Conservation (phyloP, 1,140 invertebrate genomes). For the Ctenoplectra terminalis region DNA sequence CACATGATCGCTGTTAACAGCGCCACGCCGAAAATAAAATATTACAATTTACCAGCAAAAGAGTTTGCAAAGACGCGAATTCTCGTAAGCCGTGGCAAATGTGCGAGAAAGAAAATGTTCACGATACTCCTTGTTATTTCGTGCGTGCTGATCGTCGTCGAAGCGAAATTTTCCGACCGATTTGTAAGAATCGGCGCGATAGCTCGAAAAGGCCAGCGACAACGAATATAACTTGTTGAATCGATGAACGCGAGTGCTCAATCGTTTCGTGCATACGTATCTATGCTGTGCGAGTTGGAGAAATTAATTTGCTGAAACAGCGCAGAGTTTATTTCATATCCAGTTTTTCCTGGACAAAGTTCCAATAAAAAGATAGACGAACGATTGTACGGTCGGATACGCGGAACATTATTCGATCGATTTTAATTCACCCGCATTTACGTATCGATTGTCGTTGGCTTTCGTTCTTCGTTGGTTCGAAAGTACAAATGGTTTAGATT, state of each 20-base stretch:
- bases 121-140: no score
- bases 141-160: no score
- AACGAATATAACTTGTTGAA: conserved; percentile 21
- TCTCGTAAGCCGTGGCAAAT: no score
- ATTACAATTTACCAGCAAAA: no score
- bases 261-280: neutral
- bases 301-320: conserved; percentile 4
- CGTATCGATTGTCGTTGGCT: neutral
- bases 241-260: neutral
- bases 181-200: neutral
- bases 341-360: neutral
- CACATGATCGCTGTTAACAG: no score
- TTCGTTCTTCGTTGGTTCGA: neutral
- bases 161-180: conserved; percentile 17
- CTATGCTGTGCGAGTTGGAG: neutral
- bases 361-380: no score
- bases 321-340: conserved; percentile 1
- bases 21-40: no score
- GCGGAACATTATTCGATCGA: neutral
- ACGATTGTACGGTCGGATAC: neutral
- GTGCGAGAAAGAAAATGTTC: no score
- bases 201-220: neutral
- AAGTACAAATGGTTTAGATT: no score
- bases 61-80: no score
- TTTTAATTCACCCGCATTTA: neutral